Percentiles rank a stretch among this genome's conserved stretches.
Evolutionary conservation across 2,113 vertebrate genomes (phyloP).

Genomic region (Progne subis): DNA sequence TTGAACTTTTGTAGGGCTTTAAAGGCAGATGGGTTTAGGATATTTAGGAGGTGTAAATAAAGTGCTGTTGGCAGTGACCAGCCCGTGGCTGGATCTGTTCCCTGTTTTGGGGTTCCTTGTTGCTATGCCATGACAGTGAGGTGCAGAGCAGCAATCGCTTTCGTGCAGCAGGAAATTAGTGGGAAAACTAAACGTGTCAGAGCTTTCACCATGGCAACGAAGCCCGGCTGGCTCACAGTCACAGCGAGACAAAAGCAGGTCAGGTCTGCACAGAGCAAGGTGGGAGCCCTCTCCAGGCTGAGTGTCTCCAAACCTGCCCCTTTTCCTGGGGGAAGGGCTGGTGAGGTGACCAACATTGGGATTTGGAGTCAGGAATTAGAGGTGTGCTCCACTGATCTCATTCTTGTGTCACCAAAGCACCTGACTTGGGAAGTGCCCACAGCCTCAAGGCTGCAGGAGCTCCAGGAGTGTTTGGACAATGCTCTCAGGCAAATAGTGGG

Average conservation of each 20-base stretch:
- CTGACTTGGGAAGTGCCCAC: neutral
- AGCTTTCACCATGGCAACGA: conserved; percentile 41
- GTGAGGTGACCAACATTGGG: accelerated
- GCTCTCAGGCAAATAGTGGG: neutral
- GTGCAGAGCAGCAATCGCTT: neutral
- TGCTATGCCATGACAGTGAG: neutral
- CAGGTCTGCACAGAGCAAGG: neutral
- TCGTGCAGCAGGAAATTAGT: conserved; percentile 9
- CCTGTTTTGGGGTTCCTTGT: neutral
- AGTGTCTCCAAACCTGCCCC: neutral
- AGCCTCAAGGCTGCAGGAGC: neutral
- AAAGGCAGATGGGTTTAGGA: neutral
- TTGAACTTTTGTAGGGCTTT: neutral
- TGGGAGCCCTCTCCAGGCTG: neutral
- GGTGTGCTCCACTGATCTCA: neutral
- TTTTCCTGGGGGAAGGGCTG: neutral
- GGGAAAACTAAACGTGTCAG: conserved; percentile 25
- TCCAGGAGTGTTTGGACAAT: neutral
- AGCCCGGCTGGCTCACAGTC: neutral
- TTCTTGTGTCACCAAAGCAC: neutral
- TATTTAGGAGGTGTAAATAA: neutral
- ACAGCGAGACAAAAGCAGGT: neutral
- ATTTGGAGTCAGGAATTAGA: accelerated
- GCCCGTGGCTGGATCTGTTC: accelerated
- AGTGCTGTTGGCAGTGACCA: neutral